Evolutionary conservation across 2,113 vertebrate genomes (phyloP), one percentile per base, ranked within the genome.

Genomic region (Ochotona curzoniae): DNA sequence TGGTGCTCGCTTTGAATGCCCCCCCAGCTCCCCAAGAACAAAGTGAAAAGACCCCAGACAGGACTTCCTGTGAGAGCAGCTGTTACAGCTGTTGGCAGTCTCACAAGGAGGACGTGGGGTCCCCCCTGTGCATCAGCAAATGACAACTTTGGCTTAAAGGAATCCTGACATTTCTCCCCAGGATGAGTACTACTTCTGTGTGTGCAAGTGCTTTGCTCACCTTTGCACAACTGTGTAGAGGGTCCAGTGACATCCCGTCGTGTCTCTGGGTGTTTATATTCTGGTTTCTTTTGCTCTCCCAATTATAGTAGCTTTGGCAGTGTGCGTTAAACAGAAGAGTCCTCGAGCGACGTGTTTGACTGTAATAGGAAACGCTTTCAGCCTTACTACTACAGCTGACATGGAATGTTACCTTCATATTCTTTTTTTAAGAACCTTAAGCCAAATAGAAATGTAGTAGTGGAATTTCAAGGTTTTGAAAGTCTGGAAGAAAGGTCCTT

Each of bases 191-290:
- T 25, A 87, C 23, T 92, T 93, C 14, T 75, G 95, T 70, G 51
- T 79, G 61, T 66, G 44, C 64, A 85, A 63, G 90, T 78, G 60
- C 78, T 93, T 85, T 63, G 87, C 69, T 76, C 69, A 96, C 61
- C 95, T 44, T 44, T 44, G 38, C 38, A 44, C 38, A 30, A 80
- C 84, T 96, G 84, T 92, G 94, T 87, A 12, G 25, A 79, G 30
- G 25, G 47, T 79, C 95, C 93, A 96, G 83, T 23, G 79, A 91
- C 87, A 66, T 44, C 38, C 25, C 38, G 23, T 91, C 86, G 10
- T 87, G 89, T 95, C 91, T 94, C 87, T 85, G 91, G 82, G 92
- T 94, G 80, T 87, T 96, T 95, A 90, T 94, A n/a, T 75, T 85
- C 20, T 30, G 70, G 25, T n/a, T 67, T 44, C 38, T 35, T 94